A percentile compares a stretch with the other conserved stretches of the same genome.
Evolutionary conservation across 2,797 vertebrate species (phyloP).

Genomic region (Babyrousa celebensis): DNA sequence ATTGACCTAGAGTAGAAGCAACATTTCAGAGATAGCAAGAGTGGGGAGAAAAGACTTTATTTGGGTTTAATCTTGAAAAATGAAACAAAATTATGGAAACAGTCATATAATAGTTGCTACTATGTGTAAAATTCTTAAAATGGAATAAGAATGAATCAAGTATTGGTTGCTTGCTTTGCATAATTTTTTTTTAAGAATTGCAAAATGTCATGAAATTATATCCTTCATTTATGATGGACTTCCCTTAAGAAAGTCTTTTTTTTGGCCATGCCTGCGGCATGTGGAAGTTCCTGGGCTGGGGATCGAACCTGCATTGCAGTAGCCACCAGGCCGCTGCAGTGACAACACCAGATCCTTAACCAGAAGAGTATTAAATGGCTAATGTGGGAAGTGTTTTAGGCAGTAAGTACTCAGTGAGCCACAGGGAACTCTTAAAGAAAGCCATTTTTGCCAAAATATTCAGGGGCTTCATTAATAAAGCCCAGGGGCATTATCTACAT

Average conservation of each 20-base stretch:
- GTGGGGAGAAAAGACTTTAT: slow-evolving; percentile 2
- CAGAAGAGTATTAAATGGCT: not conserved
- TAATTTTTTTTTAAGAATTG: slow-evolving; percentile 59
- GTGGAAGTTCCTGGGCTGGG: no score
- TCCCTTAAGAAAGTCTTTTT: not conserved
- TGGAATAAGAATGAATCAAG: slow-evolving; percentile 54
- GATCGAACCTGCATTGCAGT: no score
- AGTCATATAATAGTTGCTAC: slow-evolving; percentile 5
- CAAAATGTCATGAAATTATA: not conserved
- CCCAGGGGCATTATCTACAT: not conserved
- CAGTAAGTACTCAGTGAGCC: not conserved
- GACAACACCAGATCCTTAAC: no score
- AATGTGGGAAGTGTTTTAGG: not conserved
- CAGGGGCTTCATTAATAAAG: not conserved
- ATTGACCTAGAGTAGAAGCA: slow-evolving; percentile 44
- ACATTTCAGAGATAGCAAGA: slow-evolving; percentile 49
- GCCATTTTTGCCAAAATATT: slow-evolving; percentile 22
- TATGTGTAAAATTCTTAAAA: slow-evolving; percentile 64
- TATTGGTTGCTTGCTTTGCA: slow-evolving; percentile 26
- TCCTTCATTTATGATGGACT: not conserved
- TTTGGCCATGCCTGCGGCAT: no score
- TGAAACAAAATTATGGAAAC: slow-evolving; percentile 71
- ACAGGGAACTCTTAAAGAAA: no score
- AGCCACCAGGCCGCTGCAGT: no score
- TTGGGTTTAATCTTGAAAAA: slow-evolving; percentile 65